Evolutionary conservation across 2,888 invertebrate genomes (phyloP).

Genomic region (Cyclophora albipunctata): DNA sequence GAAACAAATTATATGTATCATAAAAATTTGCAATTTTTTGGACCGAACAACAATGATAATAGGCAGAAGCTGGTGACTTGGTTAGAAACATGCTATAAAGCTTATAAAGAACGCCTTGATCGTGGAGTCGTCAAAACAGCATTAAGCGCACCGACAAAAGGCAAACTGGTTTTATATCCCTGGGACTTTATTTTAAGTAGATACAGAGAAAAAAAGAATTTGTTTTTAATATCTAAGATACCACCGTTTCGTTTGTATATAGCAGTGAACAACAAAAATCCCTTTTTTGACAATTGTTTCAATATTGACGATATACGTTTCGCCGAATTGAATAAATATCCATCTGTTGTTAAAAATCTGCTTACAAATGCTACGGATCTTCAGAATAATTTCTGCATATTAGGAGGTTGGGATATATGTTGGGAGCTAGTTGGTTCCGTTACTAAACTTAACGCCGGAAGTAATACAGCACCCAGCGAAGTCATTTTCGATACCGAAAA

Average conservation of each 20-base stretch:
- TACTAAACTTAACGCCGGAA: conserved; percentile 31
- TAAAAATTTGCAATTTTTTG: neutral
- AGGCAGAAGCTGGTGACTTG: conserved; percentile 43
- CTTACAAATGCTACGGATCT: conserved; percentile 43
- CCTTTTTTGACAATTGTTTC: conserved; percentile 45
- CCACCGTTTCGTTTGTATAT: conserved; percentile 54
- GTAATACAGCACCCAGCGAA: neutral
- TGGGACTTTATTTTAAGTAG: conserved; percentile 57
- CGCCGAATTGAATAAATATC: conserved; percentile 51
- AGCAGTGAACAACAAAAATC: conserved; percentile 38
- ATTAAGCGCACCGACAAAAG: conserved; percentile 42
- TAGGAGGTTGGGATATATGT: conserved; percentile 51
- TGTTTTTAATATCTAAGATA: conserved; percentile 45
- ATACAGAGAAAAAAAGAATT: conserved; percentile 51
- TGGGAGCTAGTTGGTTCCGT: conserved; percentile 64
- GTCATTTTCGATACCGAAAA: neutral
- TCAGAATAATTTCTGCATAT: conserved; percentile 56
- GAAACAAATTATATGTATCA: too few species aligned
- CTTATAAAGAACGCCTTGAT: conserved; percentile 39
- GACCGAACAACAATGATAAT: conserved; percentile 9
- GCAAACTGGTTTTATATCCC: conserved; percentile 45
- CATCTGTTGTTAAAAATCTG: conserved; percentile 52
- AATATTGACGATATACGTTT: conserved; percentile 51
- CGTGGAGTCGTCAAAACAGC: conserved; percentile 32
- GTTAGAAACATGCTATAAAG: conserved; percentile 53